Conservation (phyloP, 53 echinoderm and acorn worm species). For the Paelopatides confundens region DNA sequence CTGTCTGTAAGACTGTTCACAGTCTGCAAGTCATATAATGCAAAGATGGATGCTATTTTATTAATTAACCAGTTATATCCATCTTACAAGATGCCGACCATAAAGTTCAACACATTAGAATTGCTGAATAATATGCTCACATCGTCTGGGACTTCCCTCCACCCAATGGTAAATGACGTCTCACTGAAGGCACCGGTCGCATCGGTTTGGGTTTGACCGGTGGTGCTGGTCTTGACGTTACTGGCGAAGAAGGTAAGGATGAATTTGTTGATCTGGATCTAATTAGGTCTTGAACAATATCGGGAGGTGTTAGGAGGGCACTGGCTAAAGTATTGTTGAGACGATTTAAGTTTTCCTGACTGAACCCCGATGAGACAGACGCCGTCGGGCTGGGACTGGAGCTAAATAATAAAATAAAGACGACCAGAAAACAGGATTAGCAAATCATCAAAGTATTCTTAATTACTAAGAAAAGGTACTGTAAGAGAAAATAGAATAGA, state of each 20-base stretch:
- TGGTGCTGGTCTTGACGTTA: not conserved
- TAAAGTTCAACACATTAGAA: no score
- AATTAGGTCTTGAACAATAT: constrained; percentile 16
- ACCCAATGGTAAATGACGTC: constrained; percentile 22
- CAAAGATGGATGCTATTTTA: no score
- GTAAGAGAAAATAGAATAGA: no score
- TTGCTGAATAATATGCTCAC: constrained; percentile 19
- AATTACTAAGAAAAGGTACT: no score
- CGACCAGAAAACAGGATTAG: no score
- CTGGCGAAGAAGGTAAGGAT: not conserved
- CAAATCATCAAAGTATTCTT: no score
- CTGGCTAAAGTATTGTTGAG: constrained; percentile 7
- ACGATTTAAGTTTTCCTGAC: not conserved
- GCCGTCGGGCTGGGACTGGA: not conserved
- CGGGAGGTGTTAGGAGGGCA: constrained; percentile 2
- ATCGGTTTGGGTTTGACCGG: constrained; percentile 57
- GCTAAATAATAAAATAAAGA: not conserved
- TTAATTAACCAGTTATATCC: no score
- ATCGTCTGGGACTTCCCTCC: constrained; percentile 48
- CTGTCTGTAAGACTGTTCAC: no score
- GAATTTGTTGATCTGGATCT: not conserved
- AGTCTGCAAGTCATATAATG: no score
- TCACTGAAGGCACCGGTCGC: constrained; percentile 50
- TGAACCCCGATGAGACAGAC: not conserved
- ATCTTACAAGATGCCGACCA: no score